These are phyloP conservation scores for Trypoxylon attenuatum DNA, from an alignment of 2,888 invertebrate genomes.

Conservation along the genomic window DNA sequence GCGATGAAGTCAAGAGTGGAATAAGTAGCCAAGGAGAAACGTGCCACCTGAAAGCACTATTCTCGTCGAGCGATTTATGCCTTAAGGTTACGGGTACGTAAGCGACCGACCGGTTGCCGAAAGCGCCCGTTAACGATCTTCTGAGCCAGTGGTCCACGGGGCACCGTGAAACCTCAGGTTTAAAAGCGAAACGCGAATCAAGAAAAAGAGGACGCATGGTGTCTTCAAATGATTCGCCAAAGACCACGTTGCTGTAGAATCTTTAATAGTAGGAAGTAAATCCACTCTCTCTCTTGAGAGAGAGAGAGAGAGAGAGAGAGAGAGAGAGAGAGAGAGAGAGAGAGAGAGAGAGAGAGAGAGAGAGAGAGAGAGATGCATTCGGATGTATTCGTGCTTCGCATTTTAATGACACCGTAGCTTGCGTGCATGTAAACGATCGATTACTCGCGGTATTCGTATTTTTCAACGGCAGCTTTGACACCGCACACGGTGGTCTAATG, in stretches of 20 bases:
- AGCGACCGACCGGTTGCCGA: conserved; percentile 37
- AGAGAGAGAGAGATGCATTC: too few relatives aligned
- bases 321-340: too few relatives aligned
- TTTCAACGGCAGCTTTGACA: conserved; percentile 1
- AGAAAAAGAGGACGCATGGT: not conserved
- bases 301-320: too few relatives aligned
- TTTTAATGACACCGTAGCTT: not conserved
- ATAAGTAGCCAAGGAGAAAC: not conserved
- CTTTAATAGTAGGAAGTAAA: too few relatives aligned
- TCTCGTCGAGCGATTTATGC: conserved; percentile 18
- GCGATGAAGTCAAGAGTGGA: too few relatives aligned
- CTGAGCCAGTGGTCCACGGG: conserved; percentile 33
- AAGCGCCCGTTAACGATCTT: conserved; percentile 46
- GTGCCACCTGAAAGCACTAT: conserved; percentile 6
- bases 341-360: too few relatives aligned
- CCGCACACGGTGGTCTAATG: conserved; percentile 4
- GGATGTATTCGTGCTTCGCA: too few relatives aligned
- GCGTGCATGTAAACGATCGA: too few relatives aligned
- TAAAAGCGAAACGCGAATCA: not conserved
- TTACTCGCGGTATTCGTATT: not conserved
- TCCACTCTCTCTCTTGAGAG: too few relatives aligned
- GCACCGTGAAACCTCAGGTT: conserved; percentile 10
- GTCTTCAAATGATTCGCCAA: too few relatives aligned
- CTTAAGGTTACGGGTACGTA: conserved; percentile 38
- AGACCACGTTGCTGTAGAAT: too few relatives aligned